Evolutionary conservation across 2,888 invertebrate species (phyloP).

Genomic region (Zhengitettix transpicula): DNA sequence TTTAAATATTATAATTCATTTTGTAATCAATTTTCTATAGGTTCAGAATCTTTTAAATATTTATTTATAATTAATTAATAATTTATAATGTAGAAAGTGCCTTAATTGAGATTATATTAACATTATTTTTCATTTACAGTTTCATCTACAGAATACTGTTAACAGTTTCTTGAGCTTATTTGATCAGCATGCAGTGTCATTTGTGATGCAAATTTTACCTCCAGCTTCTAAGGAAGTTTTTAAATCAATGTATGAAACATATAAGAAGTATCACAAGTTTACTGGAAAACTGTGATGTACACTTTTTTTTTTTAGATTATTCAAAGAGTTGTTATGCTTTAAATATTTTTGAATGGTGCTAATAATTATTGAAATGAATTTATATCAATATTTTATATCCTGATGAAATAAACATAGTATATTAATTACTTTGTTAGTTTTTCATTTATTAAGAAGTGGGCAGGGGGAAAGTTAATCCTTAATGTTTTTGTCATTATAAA

Average conservation of each 20-base stretch:
- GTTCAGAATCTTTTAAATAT: too few species aligned
- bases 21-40: too few species aligned
- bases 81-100: too few species aligned
- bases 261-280: constrained; percentile 30
- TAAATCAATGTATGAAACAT: constrained; percentile 27
- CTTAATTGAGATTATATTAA: neutral
- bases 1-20: too few species aligned
- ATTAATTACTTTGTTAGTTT: too few species aligned
- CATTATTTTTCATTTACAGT: constrained; percentile 19
- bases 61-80: too few species aligned
- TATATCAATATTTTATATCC: too few species aligned
- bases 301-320: neutral
- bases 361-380: too few species aligned
- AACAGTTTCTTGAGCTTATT: constrained; percentile 27
- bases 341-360: neutral
- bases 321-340: neutral
- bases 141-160: constrained; percentile 28
- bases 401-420: too few species aligned
- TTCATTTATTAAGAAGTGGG: too few species aligned
- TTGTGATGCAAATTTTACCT: constrained; percentile 26
- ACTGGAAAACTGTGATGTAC: constrained; percentile 29
- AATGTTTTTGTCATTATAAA: too few species aligned
- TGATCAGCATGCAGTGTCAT: constrained; percentile 28
- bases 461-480: too few species aligned
- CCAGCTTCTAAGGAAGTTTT: constrained; percentile 30